Evolutionary conservation across 2,888 invertebrate species (phyloP).

Genomic region (Drosophila kanekoi): DNA sequence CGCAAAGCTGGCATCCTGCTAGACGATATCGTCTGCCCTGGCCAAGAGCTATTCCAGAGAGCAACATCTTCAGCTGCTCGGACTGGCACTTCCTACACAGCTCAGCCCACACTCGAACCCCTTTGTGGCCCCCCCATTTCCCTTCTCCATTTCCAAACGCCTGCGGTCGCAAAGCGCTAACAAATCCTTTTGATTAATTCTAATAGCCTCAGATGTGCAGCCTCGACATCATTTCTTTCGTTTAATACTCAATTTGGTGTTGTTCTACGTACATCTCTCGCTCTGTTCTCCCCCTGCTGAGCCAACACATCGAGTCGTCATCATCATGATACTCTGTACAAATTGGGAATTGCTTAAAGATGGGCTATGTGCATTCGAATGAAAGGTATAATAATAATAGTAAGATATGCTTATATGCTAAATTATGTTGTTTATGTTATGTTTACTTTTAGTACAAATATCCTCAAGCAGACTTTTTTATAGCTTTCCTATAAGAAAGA

Average conservation of each 20-base stretch:
- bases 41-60: conserved; percentile 19
- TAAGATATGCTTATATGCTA: no score
- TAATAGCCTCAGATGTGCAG: conserved; percentile 78
- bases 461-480: no score
- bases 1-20: conserved; percentile 34
- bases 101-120: conserved; percentile 21
- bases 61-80: conserved; percentile 20
- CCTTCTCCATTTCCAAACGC: conserved; percentile 30
- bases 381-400: no score
- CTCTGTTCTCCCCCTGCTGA: background rate
- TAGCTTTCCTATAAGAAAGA: no score
- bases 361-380: no score
- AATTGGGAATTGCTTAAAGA: no score
- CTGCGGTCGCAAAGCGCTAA: conserved; percentile 59
- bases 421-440: no score
- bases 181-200: conserved; percentile 81
- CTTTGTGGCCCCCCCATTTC: background rate
- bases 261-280: conserved; percentile 41
- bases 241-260: conserved; percentile 78
- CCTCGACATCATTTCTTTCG: conserved; percentile 75
- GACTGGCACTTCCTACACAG: conserved; percentile 11
- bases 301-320: conserved; percentile 1
- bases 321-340: conserved; percentile 6
- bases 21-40: conserved; percentile 39
- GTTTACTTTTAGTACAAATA: no score